Evolutionary conservation across 2,888 invertebrate species (phyloP).

Genomic region (Molorchus minor): DNA sequence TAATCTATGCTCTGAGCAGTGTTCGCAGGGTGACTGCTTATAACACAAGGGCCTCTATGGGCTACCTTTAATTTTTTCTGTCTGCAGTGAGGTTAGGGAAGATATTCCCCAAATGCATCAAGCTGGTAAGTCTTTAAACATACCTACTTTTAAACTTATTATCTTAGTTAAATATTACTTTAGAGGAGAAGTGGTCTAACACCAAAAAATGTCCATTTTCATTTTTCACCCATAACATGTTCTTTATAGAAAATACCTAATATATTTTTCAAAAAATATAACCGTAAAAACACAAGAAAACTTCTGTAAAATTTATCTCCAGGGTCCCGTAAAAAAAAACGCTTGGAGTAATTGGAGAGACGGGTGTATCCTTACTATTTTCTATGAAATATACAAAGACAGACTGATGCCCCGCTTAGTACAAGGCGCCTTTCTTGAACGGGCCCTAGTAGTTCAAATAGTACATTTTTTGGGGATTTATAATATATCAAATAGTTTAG

Average conservation of each 20-base stretch:
- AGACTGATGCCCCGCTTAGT: too few relatives aligned
- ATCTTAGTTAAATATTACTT: not conserved
- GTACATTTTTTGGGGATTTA: too few relatives aligned
- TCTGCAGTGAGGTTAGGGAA: slow-evolving; percentile 89
- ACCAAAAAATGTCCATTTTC: not conserved
- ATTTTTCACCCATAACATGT: not conserved
- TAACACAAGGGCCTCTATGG: slow-evolving; percentile 43
- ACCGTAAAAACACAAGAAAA: not conserved
- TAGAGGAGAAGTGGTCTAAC: not conserved
- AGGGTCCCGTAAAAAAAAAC: too few relatives aligned
- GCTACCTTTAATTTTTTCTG: slow-evolving; percentile 62
- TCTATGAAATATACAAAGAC: too few relatives aligned
- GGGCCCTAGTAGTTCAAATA: too few relatives aligned
- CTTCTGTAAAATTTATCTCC: not conserved
- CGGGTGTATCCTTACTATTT: too few relatives aligned
- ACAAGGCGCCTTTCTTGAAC: too few relatives aligned
- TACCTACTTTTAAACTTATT: slow-evolving; percentile 13
- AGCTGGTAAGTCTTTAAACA: slow-evolving; percentile 76
- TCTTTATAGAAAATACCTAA: not conserved
- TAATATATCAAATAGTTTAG: too few relatives aligned
- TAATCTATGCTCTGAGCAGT: slow-evolving; percentile 46
- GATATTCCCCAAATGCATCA: slow-evolving; percentile 84
- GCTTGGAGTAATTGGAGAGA: too few relatives aligned
- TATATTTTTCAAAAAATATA: not conserved
- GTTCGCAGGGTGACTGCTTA: slow-evolving; percentile 45